phyloP scores from a whole-genome alignment of 2,797 vertebrate species.

The Dermochelys coriacea region DNA sequence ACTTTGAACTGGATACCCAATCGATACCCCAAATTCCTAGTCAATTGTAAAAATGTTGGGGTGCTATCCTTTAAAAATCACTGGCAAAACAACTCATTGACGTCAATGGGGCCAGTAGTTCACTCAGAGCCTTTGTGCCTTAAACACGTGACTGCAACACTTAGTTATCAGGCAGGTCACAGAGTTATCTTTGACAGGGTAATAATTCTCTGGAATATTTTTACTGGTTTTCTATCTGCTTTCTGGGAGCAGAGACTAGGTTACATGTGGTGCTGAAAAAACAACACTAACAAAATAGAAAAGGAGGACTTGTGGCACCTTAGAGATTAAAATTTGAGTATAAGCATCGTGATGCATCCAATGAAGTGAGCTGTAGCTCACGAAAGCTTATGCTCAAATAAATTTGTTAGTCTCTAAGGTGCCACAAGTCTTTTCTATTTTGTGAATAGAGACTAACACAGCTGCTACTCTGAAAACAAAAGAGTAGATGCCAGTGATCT shows the following conservation, averaged over 20 bases:
- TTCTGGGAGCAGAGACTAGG: background rate
- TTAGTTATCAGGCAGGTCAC: background rate
- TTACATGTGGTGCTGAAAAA: background rate
- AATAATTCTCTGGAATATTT: background rate
- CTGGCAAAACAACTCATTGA: background rate
- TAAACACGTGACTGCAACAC: too few relatives aligned
- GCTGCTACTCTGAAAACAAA: too few relatives aligned
- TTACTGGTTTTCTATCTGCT: background rate
- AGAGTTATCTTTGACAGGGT: background rate
- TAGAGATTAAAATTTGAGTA: too few relatives aligned
- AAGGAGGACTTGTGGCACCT: too few relatives aligned
- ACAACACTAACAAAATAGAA: background rate
- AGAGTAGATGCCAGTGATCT: background rate
- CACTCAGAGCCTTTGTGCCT: background rate
- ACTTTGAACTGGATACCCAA: too few relatives aligned
- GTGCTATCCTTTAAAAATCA: background rate
- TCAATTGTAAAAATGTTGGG: too few relatives aligned
- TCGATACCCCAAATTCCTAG: background rate
- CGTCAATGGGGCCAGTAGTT: background rate
- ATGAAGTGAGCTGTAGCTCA: too few relatives aligned
- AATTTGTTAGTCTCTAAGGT: too few relatives aligned
- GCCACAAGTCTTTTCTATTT: too few relatives aligned
- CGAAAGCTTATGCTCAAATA: too few relatives aligned
- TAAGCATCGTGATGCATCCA: too few relatives aligned
- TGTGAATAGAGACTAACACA: too few relatives aligned